Evolutionary conservation across 2,113 vertebrate genomes (phyloP).

Genomic region (Craseonycteris thonglongyai): DNA sequence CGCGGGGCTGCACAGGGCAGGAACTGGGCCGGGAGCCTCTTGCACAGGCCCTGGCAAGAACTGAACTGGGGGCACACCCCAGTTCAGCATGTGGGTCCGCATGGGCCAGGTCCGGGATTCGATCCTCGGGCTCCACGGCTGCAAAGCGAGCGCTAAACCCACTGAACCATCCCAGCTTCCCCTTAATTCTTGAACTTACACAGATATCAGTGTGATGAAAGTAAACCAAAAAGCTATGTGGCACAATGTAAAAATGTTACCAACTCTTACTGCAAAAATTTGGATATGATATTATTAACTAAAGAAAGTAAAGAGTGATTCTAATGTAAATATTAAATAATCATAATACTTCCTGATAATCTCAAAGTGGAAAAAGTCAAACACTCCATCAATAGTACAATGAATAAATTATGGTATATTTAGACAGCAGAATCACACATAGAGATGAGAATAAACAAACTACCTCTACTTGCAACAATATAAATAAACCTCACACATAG

Average conservation of each 20-base stretch:
- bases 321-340: background rate
- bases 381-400: background rate
- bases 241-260: background rate
- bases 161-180: too few species aligned
- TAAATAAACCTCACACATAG: background rate
- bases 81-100: too few species aligned
- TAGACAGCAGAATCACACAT: background rate
- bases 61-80: too few species aligned
- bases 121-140: too few species aligned
- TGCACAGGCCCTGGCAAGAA: too few species aligned
- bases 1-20: too few species aligned
- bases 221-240: background rate
- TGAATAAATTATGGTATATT: background rate
- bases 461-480: background rate
- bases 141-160: too few species aligned
- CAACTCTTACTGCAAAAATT: background rate
- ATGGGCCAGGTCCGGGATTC: too few species aligned
- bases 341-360: background rate
- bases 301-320: background rate
- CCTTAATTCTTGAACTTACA: background rate
- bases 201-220: background rate
- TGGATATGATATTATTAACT: background rate
- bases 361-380: background rate
- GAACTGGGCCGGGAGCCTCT: too few species aligned
- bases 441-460: background rate